Evolutionary conservation across 2,113 vertebrate genomes (phyloP).

Genomic region (Rhineura floridana): DNA sequence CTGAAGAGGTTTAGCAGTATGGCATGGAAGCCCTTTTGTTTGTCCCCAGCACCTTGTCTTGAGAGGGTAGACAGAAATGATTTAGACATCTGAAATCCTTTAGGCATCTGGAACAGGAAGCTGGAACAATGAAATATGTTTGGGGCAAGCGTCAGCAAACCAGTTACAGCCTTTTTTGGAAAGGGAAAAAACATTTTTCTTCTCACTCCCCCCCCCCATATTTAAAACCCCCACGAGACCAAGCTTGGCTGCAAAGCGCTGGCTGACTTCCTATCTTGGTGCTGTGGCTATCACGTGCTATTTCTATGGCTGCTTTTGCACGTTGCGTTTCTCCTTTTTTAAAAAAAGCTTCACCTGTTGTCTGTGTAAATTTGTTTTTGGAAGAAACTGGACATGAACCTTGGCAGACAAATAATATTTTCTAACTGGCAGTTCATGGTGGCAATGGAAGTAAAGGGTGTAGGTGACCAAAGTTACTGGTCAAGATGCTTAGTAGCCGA

Average conservation of each 20-base stretch:
- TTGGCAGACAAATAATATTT: not conserved
- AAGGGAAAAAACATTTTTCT: slow-evolving; percentile 68
- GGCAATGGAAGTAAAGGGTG: not conserved
- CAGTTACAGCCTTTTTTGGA: slow-evolving; percentile 73
- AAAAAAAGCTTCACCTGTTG: not conserved
- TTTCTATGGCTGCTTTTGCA: slow-evolving; percentile 60
- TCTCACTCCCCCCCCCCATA: slow-evolving; percentile 25
- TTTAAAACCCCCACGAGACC: slow-evolving; percentile 37
- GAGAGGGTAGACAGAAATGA: not conserved
- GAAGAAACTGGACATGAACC: slow-evolving; percentile 34
- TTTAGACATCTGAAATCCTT: not conserved
- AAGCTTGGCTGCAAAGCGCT: slow-evolving; percentile 69
- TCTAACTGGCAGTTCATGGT: not conserved
- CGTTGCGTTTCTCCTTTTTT: slow-evolving; percentile 32
- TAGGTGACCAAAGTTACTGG: not conserved
- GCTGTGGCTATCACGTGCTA: slow-evolving; percentile 66
- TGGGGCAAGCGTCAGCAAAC: slow-evolving; percentile 48
- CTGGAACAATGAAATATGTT: slow-evolving; percentile 45
- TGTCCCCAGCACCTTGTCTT: not conserved
- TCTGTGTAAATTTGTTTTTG: not conserved
- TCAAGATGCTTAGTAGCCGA: not conserved
- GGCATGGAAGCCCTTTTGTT: no score
- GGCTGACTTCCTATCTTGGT: slow-evolving; percentile 66
- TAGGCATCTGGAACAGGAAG: slow-evolving; percentile 64
- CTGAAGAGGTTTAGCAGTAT: no score